Evolutionary conservation across 2,888 invertebrate genomes (phyloP).

Genomic region (Drosophila seclusa): DNA sequence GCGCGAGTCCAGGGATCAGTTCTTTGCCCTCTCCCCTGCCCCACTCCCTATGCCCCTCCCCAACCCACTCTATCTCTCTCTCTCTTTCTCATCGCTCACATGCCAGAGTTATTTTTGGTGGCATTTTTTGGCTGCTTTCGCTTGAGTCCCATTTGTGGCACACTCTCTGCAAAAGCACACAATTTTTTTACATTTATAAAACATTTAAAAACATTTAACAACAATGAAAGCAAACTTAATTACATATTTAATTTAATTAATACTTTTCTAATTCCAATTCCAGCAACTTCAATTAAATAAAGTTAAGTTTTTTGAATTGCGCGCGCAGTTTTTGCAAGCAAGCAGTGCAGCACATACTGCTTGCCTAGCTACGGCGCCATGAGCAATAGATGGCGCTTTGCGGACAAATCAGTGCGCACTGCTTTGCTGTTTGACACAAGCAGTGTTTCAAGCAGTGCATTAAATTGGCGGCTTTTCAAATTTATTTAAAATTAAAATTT

Average conservation of each 20-base stretch:
- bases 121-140: conserved; percentile 16
- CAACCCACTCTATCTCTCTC: not conserved
- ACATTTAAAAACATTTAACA: too few species aligned
- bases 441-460: not conserved
- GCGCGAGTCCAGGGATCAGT: conserved; percentile 58
- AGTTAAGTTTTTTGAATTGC: not conserved
- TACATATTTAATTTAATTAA: not conserved
- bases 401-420: accelerated
- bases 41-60: not conserved
- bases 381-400: conserved; percentile 14
- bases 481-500: not conserved
- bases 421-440: not conserved
- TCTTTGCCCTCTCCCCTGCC: conserved; percentile 16
- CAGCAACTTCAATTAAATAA: not conserved
- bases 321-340: not conserved
- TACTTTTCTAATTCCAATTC: not conserved
- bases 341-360: not conserved
- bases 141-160: conserved; percentile 9
- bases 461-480: conserved; percentile 3
- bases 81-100: conserved; percentile 22
- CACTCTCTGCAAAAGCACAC: conserved; percentile 11
- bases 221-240: too few species aligned
- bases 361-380: not conserved
- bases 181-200: not conserved
- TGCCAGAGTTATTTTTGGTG: conserved; percentile 30